Evolutionary conservation across 2,113 vertebrate genomes (phyloP).

Genomic region (Carollia perspicillata): DNA sequence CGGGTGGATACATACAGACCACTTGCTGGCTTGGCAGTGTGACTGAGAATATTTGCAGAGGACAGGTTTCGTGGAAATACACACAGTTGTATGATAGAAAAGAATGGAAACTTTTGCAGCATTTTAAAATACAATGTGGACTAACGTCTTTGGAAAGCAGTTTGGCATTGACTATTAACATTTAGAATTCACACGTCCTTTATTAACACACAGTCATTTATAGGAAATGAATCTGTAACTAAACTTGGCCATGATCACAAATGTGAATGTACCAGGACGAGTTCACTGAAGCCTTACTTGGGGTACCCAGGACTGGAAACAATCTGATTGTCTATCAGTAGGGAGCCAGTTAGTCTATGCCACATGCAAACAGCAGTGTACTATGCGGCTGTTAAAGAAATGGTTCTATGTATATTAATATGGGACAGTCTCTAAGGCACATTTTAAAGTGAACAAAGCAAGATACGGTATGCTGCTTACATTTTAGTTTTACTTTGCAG

Average conservation of each 20-base stretch:
- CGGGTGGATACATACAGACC: background rate
- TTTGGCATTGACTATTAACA: background rate
- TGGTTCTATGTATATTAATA: background rate
- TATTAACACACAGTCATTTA: conserved; percentile 7
- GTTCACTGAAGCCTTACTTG: background rate
- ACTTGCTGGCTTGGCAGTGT: background rate
- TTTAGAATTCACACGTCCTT: conserved; percentile 20
- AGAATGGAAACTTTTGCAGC: background rate
- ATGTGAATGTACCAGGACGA: background rate
- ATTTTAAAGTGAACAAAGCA: background rate
- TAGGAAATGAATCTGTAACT: conserved; percentile 12
- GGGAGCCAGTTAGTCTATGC: background rate
- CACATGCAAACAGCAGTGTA: background rate
- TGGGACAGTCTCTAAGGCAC: background rate
- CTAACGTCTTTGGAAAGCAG: conserved; percentile 24
- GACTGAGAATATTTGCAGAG: background rate
- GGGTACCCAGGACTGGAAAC: background rate
- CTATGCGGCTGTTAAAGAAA: background rate
- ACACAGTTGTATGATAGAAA: background rate
- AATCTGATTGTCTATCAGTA: background rate
- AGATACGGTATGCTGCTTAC: background rate
- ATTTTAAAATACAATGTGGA: conserved; percentile 25
- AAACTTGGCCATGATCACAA: background rate
- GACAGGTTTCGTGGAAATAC: background rate
- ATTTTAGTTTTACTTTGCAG: background rate